Conservation (phyloP, 2,113 vertebrate species). For the Muntiacus reevesi region DNA sequence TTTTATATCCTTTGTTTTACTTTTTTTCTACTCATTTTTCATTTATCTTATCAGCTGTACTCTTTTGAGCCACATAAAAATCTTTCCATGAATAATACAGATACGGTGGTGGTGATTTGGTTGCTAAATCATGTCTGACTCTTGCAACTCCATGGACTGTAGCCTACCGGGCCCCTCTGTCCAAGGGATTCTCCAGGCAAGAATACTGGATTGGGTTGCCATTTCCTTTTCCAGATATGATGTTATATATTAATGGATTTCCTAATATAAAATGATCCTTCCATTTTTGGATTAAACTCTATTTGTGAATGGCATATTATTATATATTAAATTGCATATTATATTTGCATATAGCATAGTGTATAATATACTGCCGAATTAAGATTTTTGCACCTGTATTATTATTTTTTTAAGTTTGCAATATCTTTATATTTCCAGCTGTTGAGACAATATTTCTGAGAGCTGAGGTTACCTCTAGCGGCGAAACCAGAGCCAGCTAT, state of each 20-base stretch:
- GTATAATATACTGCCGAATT: not conserved
- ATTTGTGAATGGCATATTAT: not conserved
- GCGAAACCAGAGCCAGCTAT: slow-evolving; percentile 97
- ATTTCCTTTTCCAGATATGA: not conserved
- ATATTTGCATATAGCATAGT: not conserved
- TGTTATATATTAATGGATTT: not conserved
- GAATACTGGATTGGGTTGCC: not conserved
- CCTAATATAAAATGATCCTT: not conserved
- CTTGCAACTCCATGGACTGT: not conserved
- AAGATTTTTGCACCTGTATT: not conserved
- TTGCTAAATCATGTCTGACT: not conserved
- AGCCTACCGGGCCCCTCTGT: not conserved
- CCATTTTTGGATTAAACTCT: not conserved
- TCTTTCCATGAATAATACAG: not conserved
- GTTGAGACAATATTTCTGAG: slow-evolving; percentile 35
- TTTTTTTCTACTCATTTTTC: not conserved
- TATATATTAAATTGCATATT: not conserved
- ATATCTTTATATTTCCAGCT: slow-evolving; percentile 73
- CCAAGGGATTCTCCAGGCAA: not conserved
- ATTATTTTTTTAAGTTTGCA: slow-evolving; percentile 48
- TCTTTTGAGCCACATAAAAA: not conserved
- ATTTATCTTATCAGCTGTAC: not conserved
- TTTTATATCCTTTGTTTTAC: not conserved
- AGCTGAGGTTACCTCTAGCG: slow-evolving; percentile 82
- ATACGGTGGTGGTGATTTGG: not conserved